phyloP scores from a whole-genome alignment of 2,113 vertebrate species.

The Rhinogobius similis region DNA sequence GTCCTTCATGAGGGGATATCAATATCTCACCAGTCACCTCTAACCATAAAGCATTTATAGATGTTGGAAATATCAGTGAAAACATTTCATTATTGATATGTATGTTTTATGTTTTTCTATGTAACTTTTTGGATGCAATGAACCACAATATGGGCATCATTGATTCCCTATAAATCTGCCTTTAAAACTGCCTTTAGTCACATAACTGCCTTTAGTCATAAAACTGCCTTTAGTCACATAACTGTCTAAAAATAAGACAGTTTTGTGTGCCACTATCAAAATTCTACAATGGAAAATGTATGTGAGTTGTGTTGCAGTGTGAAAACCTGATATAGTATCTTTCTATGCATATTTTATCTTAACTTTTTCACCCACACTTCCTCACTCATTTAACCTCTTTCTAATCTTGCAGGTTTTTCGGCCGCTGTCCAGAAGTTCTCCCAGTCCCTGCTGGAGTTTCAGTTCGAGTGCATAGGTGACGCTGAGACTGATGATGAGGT shows the following conservation, averaged over 20 bases:
- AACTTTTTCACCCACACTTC: not conserved
- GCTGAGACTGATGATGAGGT: constrained; percentile 96
- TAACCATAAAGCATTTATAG: not conserved
- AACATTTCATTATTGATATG: not conserved
- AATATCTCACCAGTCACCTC: not conserved
- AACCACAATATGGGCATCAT: not conserved
- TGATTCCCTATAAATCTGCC: not conserved
- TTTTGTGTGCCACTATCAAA: not conserved
- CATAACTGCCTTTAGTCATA: not conserved
- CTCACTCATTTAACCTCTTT: constrained; percentile 21
- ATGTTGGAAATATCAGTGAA: not conserved
- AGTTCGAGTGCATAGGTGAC: constrained; percentile 95
- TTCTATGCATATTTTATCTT: not conserved
- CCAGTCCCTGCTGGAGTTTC: constrained; percentile 92
- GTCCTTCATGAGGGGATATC: not conserved
- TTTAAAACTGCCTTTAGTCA: not conserved
- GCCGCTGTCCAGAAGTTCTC: constrained; percentile 94
- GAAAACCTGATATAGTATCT: not conserved
- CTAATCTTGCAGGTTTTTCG: constrained; percentile 84
- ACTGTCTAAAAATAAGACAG: not conserved
- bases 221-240: not conserved
- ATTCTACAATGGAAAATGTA: not conserved
- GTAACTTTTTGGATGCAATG: not conserved
- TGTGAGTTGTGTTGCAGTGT: not conserved
- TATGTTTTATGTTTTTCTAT: not conserved